Conservation (phyloP, 2,888 invertebrate species). For the Habrosyne pyritoides region DNA sequence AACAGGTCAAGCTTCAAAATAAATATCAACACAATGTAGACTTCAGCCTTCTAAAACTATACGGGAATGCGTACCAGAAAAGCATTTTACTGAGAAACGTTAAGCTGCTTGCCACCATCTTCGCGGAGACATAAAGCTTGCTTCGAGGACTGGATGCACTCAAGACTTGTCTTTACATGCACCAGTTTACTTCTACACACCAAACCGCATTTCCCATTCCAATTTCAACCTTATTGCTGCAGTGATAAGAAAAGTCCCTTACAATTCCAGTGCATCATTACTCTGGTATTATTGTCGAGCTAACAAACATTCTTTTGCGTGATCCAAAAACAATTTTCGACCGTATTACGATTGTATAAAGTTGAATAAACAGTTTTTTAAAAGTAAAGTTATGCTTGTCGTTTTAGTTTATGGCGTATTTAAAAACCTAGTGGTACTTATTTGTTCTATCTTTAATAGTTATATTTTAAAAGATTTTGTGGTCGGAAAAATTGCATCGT, state of each 20-base stretch:
- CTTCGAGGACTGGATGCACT: constrained; percentile 67
- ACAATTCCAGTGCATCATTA: constrained; percentile 16
- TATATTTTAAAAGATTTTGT: constrained; percentile 31
- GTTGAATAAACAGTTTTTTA: constrained; percentile 10
- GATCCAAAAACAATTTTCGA: constrained; percentile 29
- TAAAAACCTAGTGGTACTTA: constrained; percentile 54
- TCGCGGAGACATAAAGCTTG: constrained; percentile 69
- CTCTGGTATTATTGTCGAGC: constrained; percentile 33
- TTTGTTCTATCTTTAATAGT: constrained; percentile 40
- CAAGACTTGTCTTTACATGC: constrained; percentile 50
- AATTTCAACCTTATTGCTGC: constrained; percentile 42
- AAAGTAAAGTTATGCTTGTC: constrained; percentile 29
- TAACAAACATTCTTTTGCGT: constrained; percentile 34
- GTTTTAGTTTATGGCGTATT: constrained; percentile 64
- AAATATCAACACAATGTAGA: constrained; percentile 12
- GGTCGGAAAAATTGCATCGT: constrained; percentile 47
- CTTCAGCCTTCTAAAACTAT: constrained; percentile 38
- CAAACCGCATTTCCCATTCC: constrained; percentile 17
- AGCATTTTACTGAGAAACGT: constrained; percentile 71
- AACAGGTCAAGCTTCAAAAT: background rate
- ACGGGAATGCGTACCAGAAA: constrained; percentile 52
- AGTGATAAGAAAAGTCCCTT: constrained; percentile 19
- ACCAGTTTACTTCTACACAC: constrained; percentile 31
- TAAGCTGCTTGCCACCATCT: constrained; percentile 71
- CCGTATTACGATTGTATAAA: constrained; percentile 28